Evolutionary conservation across 2,113 vertebrate species (phyloP).

Genomic region (Cardinalis cardinalis): DNA sequence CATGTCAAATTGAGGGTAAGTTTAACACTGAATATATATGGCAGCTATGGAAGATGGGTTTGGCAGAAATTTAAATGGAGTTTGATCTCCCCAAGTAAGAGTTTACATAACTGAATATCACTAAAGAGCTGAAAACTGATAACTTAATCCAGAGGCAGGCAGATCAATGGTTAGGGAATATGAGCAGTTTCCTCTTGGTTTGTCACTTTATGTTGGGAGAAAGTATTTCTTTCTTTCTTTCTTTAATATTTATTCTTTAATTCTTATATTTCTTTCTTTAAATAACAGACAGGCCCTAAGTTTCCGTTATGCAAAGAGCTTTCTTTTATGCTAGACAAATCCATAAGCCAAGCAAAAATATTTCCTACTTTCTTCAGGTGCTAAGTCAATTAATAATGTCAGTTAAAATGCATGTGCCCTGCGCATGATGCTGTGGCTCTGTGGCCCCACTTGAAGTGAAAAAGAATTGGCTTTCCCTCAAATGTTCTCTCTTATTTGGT

Average conservation of each 20-base stretch:
- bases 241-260: too few relatives aligned
- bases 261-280: neutral
- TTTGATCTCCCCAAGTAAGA: neutral
- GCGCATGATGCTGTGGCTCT: neutral
- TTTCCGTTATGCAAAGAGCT: neutral
- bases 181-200: neutral
- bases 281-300: neutral
- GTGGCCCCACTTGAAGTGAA: neutral
- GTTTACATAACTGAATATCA: neutral
- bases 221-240: neutral
- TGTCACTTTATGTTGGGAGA: neutral
- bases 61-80: neutral
- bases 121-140: neutral
- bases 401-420: neutral
- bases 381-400: neutral
- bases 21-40: neutral
- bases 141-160: neutral
- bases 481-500: neutral
- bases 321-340: neutral
- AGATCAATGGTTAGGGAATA: neutral
- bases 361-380: neutral
- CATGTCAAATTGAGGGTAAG: slow-evolving; percentile 92
- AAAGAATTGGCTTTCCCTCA: neutral
- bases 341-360: neutral
- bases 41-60: neutral